Conservation (phyloP, 2,797 vertebrate genomes). For the Botia kubotai region DNA sequence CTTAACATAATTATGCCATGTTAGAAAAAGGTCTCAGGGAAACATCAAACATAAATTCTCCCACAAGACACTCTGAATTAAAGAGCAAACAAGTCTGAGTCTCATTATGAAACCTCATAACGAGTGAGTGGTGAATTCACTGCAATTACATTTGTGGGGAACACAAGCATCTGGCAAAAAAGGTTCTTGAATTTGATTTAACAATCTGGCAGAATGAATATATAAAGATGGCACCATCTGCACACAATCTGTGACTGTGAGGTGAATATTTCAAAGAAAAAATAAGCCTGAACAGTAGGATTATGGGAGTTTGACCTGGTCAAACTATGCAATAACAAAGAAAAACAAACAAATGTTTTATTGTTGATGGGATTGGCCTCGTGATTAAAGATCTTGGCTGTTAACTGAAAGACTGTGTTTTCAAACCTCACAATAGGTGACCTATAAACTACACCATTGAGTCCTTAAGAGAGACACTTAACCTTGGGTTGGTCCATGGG, state of each 20-base stretch:
- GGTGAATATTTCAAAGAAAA: constrained; percentile 32
- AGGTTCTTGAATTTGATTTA: constrained; percentile 40
- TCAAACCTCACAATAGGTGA: constrained; percentile 13
- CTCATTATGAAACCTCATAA: constrained; percentile 55
- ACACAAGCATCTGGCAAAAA: constrained; percentile 21
- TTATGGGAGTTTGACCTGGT: constrained; percentile 34
- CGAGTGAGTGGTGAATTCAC: constrained; percentile 27
- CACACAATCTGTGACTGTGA: constrained; percentile 25
- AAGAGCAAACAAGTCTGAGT: constrained; percentile 46
- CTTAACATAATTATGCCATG: constrained; percentile 45
- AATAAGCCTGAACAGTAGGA: constrained; percentile 45
- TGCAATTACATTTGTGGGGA: constrained; percentile 29
- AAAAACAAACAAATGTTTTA: constrained; percentile 48
- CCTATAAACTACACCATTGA: neutral
- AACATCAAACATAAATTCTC: constrained; percentile 36
- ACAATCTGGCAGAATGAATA: constrained; percentile 18
- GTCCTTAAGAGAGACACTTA: neutral
- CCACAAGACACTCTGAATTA: constrained; percentile 49
- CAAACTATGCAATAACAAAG: constrained; percentile 36
- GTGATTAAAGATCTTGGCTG: neutral
- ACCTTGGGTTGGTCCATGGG: neutral
- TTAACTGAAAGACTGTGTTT: constrained; percentile 1
- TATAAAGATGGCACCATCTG: constrained; percentile 5
- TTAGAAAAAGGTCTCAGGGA: constrained; percentile 28
- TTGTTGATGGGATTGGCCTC: constrained; percentile 27